Conservation (phyloP, 2,888 invertebrate species). For the Macrosiphum euphorbiae region DNA sequence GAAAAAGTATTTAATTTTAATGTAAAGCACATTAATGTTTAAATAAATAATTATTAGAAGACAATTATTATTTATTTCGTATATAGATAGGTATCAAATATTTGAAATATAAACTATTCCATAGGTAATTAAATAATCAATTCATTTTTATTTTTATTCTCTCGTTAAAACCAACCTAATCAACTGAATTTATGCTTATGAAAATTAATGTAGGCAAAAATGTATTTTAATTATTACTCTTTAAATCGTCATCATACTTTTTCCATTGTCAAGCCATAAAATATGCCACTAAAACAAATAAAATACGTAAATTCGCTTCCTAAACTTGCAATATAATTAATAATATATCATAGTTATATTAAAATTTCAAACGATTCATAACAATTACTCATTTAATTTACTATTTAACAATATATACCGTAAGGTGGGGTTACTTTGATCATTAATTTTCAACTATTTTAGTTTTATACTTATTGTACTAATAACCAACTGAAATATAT, state of each 20-base stretch:
- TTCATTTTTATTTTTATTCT: background rate
- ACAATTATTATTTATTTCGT: background rate
- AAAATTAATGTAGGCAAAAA: background rate
- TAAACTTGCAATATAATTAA: conserved; percentile 3
- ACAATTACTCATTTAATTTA: background rate
- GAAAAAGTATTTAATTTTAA: background rate
- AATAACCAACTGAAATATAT: too few species aligned
- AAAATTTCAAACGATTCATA: background rate
- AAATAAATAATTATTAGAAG: too few species aligned
- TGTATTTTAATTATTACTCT: background rate
- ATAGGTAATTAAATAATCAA: background rate
- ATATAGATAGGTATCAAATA: background rate
- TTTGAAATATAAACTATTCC: background rate
- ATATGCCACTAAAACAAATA: background rate
- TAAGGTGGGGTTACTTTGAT: too few species aligned
- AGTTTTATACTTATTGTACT: too few species aligned
- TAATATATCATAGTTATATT: background rate
- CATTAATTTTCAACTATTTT: too few species aligned
- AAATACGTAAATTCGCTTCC: background rate
- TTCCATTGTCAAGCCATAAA: background rate
- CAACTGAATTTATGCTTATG: background rate
- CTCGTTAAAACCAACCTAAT: background rate
- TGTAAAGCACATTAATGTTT: background rate
- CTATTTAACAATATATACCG: background rate
- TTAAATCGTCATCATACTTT: background rate